Conservation (phyloP, 1,140 invertebrate species). For the Campodea augens region DNA sequence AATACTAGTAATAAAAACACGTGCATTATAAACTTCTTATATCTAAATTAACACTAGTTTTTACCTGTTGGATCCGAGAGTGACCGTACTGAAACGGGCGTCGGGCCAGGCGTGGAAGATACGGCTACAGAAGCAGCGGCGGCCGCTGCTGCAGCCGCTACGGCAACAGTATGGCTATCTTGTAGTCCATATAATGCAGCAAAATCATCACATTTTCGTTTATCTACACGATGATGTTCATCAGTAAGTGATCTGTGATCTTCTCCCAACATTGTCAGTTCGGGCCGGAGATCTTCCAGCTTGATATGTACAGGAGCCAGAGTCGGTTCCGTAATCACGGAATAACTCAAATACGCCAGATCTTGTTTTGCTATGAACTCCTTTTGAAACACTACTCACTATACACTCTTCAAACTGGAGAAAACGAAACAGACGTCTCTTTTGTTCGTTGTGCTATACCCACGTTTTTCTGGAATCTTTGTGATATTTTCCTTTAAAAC, state of each 20-base stretch:
- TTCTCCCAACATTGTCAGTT: constrained; percentile 2
- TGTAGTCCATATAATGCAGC: constrained; percentile 41
- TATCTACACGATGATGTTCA: neutral
- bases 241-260: constrained; percentile 1
- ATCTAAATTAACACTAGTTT: too few relatives aligned
- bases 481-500: too few relatives aligned
- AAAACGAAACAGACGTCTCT: too few relatives aligned
- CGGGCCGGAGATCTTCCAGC: constrained; percentile 8
- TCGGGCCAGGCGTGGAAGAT: constrained; percentile 3
- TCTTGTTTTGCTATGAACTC: too few relatives aligned
- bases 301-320: neutral
- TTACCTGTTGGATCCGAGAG: constrained; percentile 22
- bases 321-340: neutral
- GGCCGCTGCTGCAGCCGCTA: constrained; percentile 6
- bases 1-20: neutral
- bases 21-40: too few relatives aligned
- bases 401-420: too few relatives aligned
- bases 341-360: too few relatives aligned
- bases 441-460: too few relatives aligned
- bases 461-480: too few relatives aligned
- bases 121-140: neutral
- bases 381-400: too few relatives aligned
- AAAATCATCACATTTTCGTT: constrained; percentile 59
- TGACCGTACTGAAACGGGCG: constrained; percentile 5
- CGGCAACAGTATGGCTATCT: constrained; percentile 6